Conservation (phyloP, 2,888 invertebrate genomes). For the Isotomurus palustris region DNA sequence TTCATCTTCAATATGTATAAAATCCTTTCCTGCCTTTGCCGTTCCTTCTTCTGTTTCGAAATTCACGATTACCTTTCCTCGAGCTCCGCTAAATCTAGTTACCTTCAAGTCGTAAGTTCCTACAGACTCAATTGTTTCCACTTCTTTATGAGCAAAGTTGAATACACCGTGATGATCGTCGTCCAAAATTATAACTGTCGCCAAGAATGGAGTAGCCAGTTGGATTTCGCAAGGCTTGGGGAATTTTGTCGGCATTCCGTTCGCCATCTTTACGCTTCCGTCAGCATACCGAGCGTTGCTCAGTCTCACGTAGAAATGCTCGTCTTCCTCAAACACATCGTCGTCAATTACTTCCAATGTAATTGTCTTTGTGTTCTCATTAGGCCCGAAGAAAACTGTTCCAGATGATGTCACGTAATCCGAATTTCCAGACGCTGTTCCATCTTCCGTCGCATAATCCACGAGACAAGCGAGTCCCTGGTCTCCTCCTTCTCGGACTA, state of each 20-base stretch:
- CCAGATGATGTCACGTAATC: conserved; percentile 89
- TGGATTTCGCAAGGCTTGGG: conserved; percentile 65
- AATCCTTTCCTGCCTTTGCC: conserved; percentile 86
- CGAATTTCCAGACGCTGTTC: conserved; percentile 91
- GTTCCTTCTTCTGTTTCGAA: conserved; percentile 77
- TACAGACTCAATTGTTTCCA: conserved; percentile 83
- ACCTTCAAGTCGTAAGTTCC: conserved; percentile 80
- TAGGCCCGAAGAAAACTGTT: conserved; percentile 77
- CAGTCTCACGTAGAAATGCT: conserved; percentile 90
- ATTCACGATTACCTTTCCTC: conserved; percentile 50
- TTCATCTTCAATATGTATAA: conserved; percentile 70
- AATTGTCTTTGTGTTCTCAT: conserved; percentile 82
- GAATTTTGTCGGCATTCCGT: conserved; percentile 43
- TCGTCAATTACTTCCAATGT: conserved; percentile 94
- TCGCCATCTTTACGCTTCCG: conserved; percentile 40
- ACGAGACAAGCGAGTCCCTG: conserved; percentile 73
- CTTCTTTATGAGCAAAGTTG: conserved; percentile 77
- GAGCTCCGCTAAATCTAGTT: conserved; percentile 85
- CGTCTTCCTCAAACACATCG: conserved; percentile 98
- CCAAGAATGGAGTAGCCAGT: conserved; percentile 78
- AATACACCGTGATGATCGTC: conserved; percentile 99
- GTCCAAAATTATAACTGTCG: conserved; percentile 97
- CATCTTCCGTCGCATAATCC: conserved; percentile 93
- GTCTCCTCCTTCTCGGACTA: conserved; percentile 77
- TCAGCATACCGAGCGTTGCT: conserved; percentile 54